These are phyloP conservation scores for Copidosoma floridanum DNA, from an alignment of 1,140 invertebrate species.

Conservation along the genomic window DNA sequence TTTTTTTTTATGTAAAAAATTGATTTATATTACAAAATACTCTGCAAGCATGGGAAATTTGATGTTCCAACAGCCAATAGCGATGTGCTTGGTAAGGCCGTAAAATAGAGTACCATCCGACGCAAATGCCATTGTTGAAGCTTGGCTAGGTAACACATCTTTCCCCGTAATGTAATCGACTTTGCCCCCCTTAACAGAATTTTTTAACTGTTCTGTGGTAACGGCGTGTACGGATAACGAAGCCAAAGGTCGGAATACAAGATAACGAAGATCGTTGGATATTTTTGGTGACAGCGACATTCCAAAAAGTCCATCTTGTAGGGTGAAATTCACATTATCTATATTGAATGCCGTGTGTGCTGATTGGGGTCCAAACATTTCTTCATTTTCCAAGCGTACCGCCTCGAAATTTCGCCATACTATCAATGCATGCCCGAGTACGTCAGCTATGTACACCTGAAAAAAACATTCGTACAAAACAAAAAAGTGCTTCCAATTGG, in stretches of 20 bases:
- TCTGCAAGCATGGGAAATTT: slow-evolving; percentile 8
- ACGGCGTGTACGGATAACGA: slow-evolving; percentile 41
- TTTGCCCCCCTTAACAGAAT: slow-evolving; percentile 17
- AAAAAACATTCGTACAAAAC: too few relatives aligned
- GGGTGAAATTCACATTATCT: slow-evolving; percentile 50
- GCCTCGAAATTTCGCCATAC: slow-evolving; percentile 54
- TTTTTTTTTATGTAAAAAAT: too few relatives aligned
- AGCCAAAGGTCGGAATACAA: slow-evolving; percentile 47
- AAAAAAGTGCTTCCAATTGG: too few relatives aligned
- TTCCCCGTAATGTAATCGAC: slow-evolving; percentile 39
- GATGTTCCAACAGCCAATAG: slow-evolving; percentile 49
- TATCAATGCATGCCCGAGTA: slow-evolving; percentile 60
- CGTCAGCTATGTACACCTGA: slow-evolving; percentile 61
- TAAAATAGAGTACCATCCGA: slow-evolving; percentile 44
- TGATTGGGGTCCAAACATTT: slow-evolving; percentile 18
- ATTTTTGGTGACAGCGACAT: slow-evolving; percentile 41
- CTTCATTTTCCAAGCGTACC: neutral
- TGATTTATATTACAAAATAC: slow-evolving; percentile 33
- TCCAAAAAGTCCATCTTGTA: slow-evolving; percentile 49
- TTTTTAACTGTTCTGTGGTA: slow-evolving; percentile 29
- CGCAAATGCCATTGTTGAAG: slow-evolving; percentile 41
- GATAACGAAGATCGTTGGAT: slow-evolving; percentile 26
- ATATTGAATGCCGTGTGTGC: slow-evolving; percentile 52
- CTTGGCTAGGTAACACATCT: slow-evolving; percentile 43
- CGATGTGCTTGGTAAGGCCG: slow-evolving; percentile 36